Evolutionary conservation across 2,888 invertebrate genomes (phyloP).

Genomic region (Harpalus rufipes): DNA sequence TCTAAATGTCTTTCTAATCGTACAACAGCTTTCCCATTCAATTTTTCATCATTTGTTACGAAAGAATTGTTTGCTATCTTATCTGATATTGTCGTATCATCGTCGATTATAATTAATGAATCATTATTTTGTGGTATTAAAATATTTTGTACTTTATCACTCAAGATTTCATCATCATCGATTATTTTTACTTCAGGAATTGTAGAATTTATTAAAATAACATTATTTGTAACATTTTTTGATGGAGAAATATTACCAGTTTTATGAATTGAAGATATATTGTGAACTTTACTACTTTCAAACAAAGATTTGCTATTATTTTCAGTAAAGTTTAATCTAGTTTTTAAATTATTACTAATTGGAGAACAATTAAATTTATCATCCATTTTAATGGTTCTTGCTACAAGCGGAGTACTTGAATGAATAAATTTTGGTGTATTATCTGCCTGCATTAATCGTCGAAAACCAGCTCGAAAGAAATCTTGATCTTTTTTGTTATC

Average conservation of each 20-base stretch:
- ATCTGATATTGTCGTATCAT: conserved; percentile 3
- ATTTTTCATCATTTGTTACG: conserved; percentile 67
- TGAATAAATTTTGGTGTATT: conserved; percentile 57
- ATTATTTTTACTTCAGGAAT: not conserved
- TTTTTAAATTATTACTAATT: conserved; percentile 20
- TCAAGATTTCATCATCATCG: not conserved
- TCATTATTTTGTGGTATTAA: not conserved
- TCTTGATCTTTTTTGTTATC: conserved; percentile 7
- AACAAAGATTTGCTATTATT: conserved; percentile 32
- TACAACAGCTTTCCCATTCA: conserved; percentile 67
- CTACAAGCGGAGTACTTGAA: conserved; percentile 60
- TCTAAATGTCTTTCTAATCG: conserved; percentile 65
- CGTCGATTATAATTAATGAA: not conserved
- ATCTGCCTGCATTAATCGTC: conserved; percentile 56
- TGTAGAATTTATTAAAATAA: conserved; percentile 26
- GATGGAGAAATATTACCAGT: not conserved
- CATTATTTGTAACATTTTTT: not conserved
- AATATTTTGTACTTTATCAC: not conserved
- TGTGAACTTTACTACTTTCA: conserved; percentile 5
- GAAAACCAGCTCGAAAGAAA: conserved; percentile 37
- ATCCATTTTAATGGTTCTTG: conserved; percentile 14
- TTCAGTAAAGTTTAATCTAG: conserved; percentile 8
- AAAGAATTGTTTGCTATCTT: conserved; percentile 9
- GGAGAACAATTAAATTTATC: conserved; percentile 52
- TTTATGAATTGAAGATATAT: conserved; percentile 27